A percentile compares a stretch with the other conserved stretches of the same genome.
phyloP scores from a whole-genome alignment of 2,888 invertebrate genomes.

The Ectemnius continuus region DNA sequence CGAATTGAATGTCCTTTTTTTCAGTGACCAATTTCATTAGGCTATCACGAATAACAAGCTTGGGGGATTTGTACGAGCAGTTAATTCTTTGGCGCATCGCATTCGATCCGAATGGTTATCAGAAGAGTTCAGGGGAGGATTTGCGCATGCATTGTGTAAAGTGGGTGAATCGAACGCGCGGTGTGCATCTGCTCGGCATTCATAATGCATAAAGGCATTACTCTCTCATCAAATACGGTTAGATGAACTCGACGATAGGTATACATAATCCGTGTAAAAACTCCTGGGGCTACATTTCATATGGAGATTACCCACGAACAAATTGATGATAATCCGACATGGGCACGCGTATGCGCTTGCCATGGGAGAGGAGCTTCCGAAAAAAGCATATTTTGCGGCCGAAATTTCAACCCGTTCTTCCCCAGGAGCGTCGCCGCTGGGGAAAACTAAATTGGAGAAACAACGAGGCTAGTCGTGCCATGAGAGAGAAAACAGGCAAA shows the following conservation, averaged over 20 bases:
- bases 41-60: neutral
- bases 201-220: constrained; percentile 11
- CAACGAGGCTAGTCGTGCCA: neutral
- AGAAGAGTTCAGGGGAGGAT: neutral
- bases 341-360: constrained; percentile 13
- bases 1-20: neutral
- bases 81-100: neutral
- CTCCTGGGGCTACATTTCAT: constrained; percentile 7
- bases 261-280: constrained; percentile 1
- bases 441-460: constrained; percentile 24
- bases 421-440: constrained; percentile 12
- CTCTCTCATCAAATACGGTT: neutral
- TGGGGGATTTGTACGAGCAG: neutral
- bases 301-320: constrained; percentile 16
- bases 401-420: neutral
- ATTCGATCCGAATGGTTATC: neutral
- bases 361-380: neutral
- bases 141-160: neutral
- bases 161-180: neutral
- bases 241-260: constrained; percentile 3
- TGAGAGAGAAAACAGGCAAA: constrained; percentile 23
- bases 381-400: constrained; percentile 5
- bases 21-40: no score
- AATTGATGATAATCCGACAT: constrained; percentile 15
- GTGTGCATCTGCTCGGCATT: constrained; percentile 22